Evolutionary conservation across 2,888 invertebrate genomes (phyloP).

Genomic region (Ceriagrion tenellum): DNA sequence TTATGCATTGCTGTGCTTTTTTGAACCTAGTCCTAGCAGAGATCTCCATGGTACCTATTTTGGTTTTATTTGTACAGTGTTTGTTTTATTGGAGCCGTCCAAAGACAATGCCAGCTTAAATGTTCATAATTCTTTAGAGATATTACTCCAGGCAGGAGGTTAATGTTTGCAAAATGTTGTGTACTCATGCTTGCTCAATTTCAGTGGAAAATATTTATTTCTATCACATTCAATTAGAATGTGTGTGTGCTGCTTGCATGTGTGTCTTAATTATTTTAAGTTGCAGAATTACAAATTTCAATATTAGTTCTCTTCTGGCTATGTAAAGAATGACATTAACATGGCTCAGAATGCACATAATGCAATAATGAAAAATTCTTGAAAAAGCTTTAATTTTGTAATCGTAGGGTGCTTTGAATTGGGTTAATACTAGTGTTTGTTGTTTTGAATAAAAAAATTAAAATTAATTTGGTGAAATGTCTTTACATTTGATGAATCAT

Average conservation of each 20-base stretch:
- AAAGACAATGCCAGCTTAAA: slow-evolving; percentile 32
- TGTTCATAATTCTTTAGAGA: background rate
- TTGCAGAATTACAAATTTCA: too few species aligned
- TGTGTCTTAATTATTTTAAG: background rate
- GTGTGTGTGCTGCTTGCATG: slow-evolving; percentile 48
- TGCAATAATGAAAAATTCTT: too few species aligned
- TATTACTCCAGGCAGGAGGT: slow-evolving; percentile 28
- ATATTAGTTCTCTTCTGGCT: too few species aligned
- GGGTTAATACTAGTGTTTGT: background rate
- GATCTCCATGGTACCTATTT: slow-evolving; percentile 14
- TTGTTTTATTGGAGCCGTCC: slow-evolving; percentile 62
- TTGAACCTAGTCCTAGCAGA: slow-evolving; percentile 50
- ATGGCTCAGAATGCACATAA: background rate
- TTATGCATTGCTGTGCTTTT: slow-evolving; percentile 56
- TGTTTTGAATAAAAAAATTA: background rate
- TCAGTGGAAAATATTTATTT: background rate
- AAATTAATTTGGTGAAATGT: too few species aligned
- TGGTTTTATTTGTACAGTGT: slow-evolving; percentile 61
- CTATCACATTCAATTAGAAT: slow-evolving; percentile 36
- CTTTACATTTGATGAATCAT: too few species aligned
- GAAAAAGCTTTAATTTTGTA: too few species aligned
- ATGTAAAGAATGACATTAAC: too few species aligned
- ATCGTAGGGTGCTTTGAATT: background rate
- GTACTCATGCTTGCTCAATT: slow-evolving; percentile 53
- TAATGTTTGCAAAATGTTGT: slow-evolving; percentile 26